Evolutionary conservation across 2,797 vertebrate species (phyloP), one percentile per base, ranked within the genome.

Genomic region (Enteromius argenteus): DNA sequence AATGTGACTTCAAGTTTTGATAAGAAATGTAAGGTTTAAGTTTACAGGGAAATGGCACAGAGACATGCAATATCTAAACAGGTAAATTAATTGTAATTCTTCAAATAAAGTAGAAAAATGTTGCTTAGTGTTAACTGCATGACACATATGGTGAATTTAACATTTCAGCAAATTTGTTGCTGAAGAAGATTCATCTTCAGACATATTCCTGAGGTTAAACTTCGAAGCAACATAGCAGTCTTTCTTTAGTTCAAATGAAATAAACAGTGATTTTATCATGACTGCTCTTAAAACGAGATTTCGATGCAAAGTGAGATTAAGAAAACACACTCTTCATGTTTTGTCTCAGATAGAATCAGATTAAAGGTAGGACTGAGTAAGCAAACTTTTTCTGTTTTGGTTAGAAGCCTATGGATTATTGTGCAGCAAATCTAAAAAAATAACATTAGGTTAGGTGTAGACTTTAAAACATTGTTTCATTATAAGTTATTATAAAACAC

Each of bases 321-420:
- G 46, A 32, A 68, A 81, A 72, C 37, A 58, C 21, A 37, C 35
- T n/a, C 1, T 72, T 64, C 19, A 19, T 82, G 58, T 39, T 80
- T 58, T 44, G 74, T 39, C 62, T 32, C 21, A n/a, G 60, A 77
- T 46, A 7, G 23, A 79, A n/a, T 13, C 77, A 66, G 62, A 80
- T 53, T 17, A 37, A 64, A 35, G 62, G 62, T 19, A 32, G 30
- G 19, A 67, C 3, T 21, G 27, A 35, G 77, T 23, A 67, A 27
- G 21, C 32, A 23, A 8, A n/a, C 4, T 39, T 19, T 42, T 17
- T 49, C 42, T 46, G 39, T 78, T 44, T 60, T 17, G 37, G 37
- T 53, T 60, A 67, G 2, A 35, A 51, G 19, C 6, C 8, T 62
- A 32, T 35, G 13, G 5, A 51, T 37, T 17, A 67, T n/a, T 21